Evolutionary conservation across 23 tunicate species (phyloP), one percentile per base, ranked within the genome.

Genomic region (Clavelina lepadiformis): DNA sequence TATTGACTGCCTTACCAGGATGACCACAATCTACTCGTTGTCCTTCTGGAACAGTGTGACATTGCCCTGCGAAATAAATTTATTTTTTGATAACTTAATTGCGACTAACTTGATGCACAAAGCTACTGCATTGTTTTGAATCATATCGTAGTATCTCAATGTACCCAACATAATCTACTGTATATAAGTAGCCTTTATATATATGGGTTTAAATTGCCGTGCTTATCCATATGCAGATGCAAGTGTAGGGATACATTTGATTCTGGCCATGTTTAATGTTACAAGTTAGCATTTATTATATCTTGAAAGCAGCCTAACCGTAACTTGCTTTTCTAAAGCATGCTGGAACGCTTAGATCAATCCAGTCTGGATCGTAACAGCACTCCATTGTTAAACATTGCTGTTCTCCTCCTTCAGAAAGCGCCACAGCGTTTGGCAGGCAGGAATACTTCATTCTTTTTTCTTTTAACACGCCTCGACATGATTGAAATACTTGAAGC

Each of bases 11-110:
- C 41, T 59, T 75, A 87, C 96, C 97, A 63, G 74, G 62, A 54
- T 34, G 31, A 0, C 97, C 97, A 46, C 97, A 89, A 38, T 89
- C 89, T 38, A 28, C 32, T 81, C 89, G 52, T 45, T 89, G 76
- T 0, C 35, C 58, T 4, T 45, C 50, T 0, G 79, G 68, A 63
- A 89, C 80, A 25, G 58, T 61, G 70, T 81, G 63, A 46, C 97
- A 89, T 64, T 89, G 97, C 1, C 97, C 97, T 89, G 57, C 13
- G 51, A 35, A 54, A 23, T 24, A 7, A 72, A 46, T 21, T 52
- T 23, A 0, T 21, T 0, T 0, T 19, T 35, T 13, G 24, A 19
- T 65, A 22, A 20, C 1, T 26, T 0, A 65, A 65, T 8, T 28
- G 18, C 19, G 15, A 0, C 13, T 0, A 28, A 29, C 11, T 8